Evolutionary conservation across 2,888 invertebrate genomes (phyloP).

Genomic region (Diaphora mendica): DNA sequence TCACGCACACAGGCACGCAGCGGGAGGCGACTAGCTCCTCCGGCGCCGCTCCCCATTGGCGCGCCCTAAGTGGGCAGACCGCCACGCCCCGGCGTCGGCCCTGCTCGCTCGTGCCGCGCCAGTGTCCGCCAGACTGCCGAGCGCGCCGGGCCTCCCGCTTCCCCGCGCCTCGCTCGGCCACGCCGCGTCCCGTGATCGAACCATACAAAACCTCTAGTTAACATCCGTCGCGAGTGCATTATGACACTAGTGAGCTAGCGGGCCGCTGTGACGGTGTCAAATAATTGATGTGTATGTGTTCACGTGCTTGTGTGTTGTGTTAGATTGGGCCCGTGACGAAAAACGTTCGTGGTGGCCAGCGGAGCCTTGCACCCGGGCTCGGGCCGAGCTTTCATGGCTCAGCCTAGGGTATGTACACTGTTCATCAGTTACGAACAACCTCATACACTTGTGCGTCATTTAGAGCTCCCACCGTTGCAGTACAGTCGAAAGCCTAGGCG

Average conservation of each 20-base stretch:
- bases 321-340: constrained; percentile 82
- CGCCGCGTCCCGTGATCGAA: constrained; percentile 78
- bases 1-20: constrained; percentile 33
- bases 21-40: constrained; percentile 29
- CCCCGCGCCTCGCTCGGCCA: constrained; percentile 86
- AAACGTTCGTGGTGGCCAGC: constrained; percentile 86
- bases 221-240: constrained; percentile 83
- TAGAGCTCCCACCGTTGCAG: constrained; percentile 40
- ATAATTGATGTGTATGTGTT: constrained; percentile 82
- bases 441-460: constrained; percentile 42
- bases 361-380: constrained; percentile 87
- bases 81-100: constrained; percentile 76
- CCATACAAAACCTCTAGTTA: constrained; percentile 67
- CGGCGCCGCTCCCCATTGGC: constrained; percentile 53
- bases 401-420: constrained; percentile 92
- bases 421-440: constrained; percentile 49
- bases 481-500: constrained; percentile 56
- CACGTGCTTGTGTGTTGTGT: constrained; percentile 85
- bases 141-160: constrained; percentile 86
- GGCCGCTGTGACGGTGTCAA: constrained; percentile 85
- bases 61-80: constrained; percentile 56
- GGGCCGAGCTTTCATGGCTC: constrained; percentile 95
- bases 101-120: constrained; percentile 73
- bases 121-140: constrained; percentile 86
- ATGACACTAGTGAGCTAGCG: constrained; percentile 87